Evolutionary conservation across 2,113 vertebrate species (phyloP).

Genomic region (Gavialis gangeticus): DNA sequence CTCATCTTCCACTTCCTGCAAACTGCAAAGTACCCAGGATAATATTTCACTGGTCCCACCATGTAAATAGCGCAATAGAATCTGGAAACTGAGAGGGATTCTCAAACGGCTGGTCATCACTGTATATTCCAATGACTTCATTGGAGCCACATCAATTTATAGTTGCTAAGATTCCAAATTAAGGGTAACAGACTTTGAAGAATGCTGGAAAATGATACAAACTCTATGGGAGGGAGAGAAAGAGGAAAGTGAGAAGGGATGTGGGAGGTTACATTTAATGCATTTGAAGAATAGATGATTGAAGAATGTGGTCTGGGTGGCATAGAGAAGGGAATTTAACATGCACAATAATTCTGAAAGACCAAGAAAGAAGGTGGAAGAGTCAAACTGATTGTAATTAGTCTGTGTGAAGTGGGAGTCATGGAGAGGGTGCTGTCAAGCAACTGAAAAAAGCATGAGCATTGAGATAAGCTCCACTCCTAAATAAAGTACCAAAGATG

Average conservation of each 20-base stretch:
- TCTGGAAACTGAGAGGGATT: neutral
- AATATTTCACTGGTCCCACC: neutral
- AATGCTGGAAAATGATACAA: neutral
- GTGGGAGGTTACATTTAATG: neutral
- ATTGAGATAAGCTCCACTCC: neutral
- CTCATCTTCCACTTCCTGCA: neutral
- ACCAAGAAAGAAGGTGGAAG: neutral
- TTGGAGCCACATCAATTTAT: neutral
- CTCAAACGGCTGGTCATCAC: neutral
- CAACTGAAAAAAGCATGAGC: neutral
- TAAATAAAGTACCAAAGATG: neutral
- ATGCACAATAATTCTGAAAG: neutral
- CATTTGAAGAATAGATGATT: neutral
- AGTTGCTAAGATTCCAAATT: neutral
- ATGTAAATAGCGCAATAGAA: neutral
- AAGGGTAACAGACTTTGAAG: neutral
- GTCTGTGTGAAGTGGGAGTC: neutral
- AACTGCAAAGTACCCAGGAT: neutral
- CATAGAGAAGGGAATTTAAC: slow-evolving; percentile 18
- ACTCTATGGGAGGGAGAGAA: neutral
- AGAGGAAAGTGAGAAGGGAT: neutral
- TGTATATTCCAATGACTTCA: neutral
- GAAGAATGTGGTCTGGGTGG: slow-evolving; percentile 1
- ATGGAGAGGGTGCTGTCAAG: neutral
- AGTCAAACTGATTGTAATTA: neutral